Conservation (phyloP, 2,113 vertebrate genomes). For the Otis tarda region DNA sequence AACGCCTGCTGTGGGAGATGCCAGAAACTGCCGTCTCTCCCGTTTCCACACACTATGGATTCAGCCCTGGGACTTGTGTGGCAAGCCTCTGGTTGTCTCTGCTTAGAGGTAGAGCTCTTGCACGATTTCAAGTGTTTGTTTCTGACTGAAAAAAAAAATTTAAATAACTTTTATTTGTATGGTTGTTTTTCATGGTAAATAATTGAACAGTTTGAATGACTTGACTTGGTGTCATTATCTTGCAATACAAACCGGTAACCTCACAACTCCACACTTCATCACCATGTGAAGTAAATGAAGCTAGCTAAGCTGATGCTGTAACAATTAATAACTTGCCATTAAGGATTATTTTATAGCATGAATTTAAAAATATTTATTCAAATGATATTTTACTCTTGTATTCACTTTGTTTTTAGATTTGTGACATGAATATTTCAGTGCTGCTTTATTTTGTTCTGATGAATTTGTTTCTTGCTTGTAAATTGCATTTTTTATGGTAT, state of each 20-base stretch:
- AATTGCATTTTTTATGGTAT: slow-evolving; percentile 99
- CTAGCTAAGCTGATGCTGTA: slow-evolving; percentile 98
- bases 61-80: slow-evolving; percentile 42
- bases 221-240: slow-evolving; percentile 79
- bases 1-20: background rate
- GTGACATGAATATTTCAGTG: slow-evolving; percentile 87
- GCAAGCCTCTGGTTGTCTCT: slow-evolving; percentile 50
- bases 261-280: slow-evolving; percentile 95
- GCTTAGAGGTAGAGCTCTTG: slow-evolving; percentile 47
- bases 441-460: slow-evolving; percentile 85
- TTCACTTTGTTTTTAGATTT: slow-evolving; percentile 89
- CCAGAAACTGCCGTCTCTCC: slow-evolving; percentile 33
- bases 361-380: slow-evolving; percentile 99
- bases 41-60: slow-evolving; percentile 48
- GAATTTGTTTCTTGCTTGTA: slow-evolving; percentile 94
- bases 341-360: slow-evolving; percentile 99
- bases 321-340: slow-evolving; percentile 93
- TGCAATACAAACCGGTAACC: slow-evolving; percentile 96
- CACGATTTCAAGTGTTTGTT: slow-evolving; percentile 54
- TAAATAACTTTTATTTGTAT: slow-evolving; percentile 68
- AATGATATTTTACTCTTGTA: slow-evolving; percentile 99
- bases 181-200: slow-evolving; percentile 76
- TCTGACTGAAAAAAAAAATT: slow-evolving; percentile 59
- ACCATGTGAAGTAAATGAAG: slow-evolving; percentile 96
- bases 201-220: slow-evolving; percentile 87